Percentiles rank a stretch among this genome's conserved stretches.
phyloP scores from a whole-genome alignment of 2,888 invertebrate species.

The Trilocha varians region DNA sequence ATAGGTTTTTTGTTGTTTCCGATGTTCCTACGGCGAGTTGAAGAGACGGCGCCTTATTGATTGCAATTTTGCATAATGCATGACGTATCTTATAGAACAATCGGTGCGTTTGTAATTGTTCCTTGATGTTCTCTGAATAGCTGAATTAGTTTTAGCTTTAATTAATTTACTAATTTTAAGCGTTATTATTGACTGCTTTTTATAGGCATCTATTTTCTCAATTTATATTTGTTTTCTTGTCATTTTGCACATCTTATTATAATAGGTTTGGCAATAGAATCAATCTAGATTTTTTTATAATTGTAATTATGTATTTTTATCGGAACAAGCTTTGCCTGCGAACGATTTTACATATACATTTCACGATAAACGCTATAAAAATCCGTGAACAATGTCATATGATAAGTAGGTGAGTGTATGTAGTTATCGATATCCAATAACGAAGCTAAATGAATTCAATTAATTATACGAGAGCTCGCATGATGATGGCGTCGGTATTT shows the following conservation, averaged over 20 bases:
- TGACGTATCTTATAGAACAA: constrained; percentile 41
- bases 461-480: constrained; percentile 1
- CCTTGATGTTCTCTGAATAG: constrained; percentile 45
- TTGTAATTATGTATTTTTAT: too few relatives aligned
- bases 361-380: constrained; percentile 31
- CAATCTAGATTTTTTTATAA: too few relatives aligned
- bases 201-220: too few relatives aligned
- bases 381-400: constrained; percentile 21
- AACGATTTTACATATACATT: constrained; percentile 35
- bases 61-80: constrained; percentile 56
- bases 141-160: constrained; percentile 67
- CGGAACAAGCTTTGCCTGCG: too few relatives aligned
- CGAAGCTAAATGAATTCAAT: constrained; percentile 4
- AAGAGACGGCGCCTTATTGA: constrained; percentile 53
- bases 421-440: constrained; percentile 4
- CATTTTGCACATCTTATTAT: too few relatives aligned
- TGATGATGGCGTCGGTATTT: background rate
- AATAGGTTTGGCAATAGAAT: too few relatives aligned
- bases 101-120: constrained; percentile 35
- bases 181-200: too few relatives aligned
- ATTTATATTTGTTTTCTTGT: too few relatives aligned
- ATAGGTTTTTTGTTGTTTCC: constrained; percentile 54
- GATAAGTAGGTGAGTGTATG: constrained; percentile 5
- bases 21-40: constrained; percentile 35
- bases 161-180: too few relatives aligned